These are phyloP conservation scores for Macaria notata DNA, from an alignment of 2,888 invertebrate genomes.

Conservation along the genomic window DNA sequence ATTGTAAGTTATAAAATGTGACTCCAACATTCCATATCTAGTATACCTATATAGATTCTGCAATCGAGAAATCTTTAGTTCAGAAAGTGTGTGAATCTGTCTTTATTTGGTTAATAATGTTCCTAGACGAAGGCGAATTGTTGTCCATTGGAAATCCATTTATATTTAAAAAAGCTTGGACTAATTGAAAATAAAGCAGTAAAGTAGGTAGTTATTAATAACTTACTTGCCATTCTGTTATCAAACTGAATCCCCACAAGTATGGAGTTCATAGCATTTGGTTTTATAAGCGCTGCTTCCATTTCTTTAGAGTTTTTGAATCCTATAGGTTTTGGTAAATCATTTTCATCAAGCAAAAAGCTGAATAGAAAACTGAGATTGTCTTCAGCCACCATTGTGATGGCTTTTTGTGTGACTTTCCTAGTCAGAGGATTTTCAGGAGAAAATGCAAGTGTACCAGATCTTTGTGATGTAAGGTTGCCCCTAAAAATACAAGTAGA, in stretches of 20 bases:
- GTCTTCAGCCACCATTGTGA: slow-evolving; percentile 65
- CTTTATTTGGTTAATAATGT: too few relatives aligned
- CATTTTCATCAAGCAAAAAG: slow-evolving; percentile 59
- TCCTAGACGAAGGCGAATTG: too few relatives aligned
- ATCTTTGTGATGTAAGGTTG: slow-evolving; percentile 61
- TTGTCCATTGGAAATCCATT: too few relatives aligned
- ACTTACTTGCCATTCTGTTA: slow-evolving; percentile 72
- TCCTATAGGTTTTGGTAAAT: slow-evolving; percentile 69
- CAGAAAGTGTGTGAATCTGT: too few relatives aligned
- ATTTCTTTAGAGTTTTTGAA: slow-evolving; percentile 63
- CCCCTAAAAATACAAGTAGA: slow-evolving; percentile 45
- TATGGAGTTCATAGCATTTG: slow-evolving; percentile 68
- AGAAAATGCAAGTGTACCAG: slow-evolving; percentile 72
- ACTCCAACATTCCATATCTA: too few relatives aligned
- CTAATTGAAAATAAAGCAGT: too few relatives aligned
- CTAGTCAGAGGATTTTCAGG: slow-evolving; percentile 70
- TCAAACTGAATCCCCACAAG: slow-evolving; percentile 75
- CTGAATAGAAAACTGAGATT: slow-evolving; percentile 61
- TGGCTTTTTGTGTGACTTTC: slow-evolving; percentile 62
- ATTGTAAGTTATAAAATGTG: too few relatives aligned
- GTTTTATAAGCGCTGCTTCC: slow-evolving; percentile 63
- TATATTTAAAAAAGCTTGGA: too few relatives aligned
- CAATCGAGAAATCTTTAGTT: too few relatives aligned
- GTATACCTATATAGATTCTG: too few relatives aligned
- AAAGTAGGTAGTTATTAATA: background rate